A percentile compares a stretch with the other conserved stretches of the same genome.
Conservation (phyloP, 2,113 vertebrate species). For the Phalacrocorax aristotelis region DNA sequence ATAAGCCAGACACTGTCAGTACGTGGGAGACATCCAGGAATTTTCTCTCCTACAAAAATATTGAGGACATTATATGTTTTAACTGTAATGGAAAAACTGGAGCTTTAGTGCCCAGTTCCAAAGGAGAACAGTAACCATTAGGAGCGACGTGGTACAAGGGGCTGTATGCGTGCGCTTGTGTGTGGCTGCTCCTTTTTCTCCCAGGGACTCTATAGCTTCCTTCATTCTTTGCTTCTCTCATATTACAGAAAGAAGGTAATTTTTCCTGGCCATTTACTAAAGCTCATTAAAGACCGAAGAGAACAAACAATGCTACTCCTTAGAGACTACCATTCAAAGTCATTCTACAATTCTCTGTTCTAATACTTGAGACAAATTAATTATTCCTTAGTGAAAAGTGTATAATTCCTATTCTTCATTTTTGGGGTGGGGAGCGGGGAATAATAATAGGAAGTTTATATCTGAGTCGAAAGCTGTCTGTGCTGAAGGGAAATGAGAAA, state of each 20-base stretch:
- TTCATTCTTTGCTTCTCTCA: slow-evolving; percentile 89
- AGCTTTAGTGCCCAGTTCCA: slow-evolving; percentile 43
- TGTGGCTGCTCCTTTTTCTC: slow-evolving; percentile 66
- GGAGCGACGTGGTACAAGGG: background rate
- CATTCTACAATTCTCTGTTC: slow-evolving; percentile 93
- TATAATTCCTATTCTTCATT: slow-evolving; percentile 90
- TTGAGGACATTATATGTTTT: slow-evolving; percentile 64
- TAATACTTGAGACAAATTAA: slow-evolving; percentile 99
- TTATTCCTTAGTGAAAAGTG: slow-evolving; percentile 97
- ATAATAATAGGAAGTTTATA: slow-evolving; percentile 88
- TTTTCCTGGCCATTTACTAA: slow-evolving; percentile 96
- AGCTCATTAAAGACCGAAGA: slow-evolving; percentile 94
- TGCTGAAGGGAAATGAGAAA: slow-evolving; percentile 91
- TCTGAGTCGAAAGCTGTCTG: slow-evolving; percentile 86
- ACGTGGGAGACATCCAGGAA: slow-evolving; percentile 41
- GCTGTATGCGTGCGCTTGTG: background rate
- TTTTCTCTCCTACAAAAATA: slow-evolving; percentile 64
- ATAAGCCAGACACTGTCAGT: slow-evolving; percentile 60
- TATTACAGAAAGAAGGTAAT: slow-evolving; percentile 91
- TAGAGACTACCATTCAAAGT: slow-evolving; percentile 94
- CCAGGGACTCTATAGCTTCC: slow-evolving; percentile 79
- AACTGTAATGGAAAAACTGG: slow-evolving; percentile 66
- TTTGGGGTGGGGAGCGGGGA: slow-evolving; percentile 74
- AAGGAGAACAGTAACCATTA: background rate
- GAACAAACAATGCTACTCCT: slow-evolving; percentile 98